These are phyloP conservation scores for Netelia inedita DNA, from an alignment of 2,888 invertebrate genomes.

Conservation along the genomic window DNA sequence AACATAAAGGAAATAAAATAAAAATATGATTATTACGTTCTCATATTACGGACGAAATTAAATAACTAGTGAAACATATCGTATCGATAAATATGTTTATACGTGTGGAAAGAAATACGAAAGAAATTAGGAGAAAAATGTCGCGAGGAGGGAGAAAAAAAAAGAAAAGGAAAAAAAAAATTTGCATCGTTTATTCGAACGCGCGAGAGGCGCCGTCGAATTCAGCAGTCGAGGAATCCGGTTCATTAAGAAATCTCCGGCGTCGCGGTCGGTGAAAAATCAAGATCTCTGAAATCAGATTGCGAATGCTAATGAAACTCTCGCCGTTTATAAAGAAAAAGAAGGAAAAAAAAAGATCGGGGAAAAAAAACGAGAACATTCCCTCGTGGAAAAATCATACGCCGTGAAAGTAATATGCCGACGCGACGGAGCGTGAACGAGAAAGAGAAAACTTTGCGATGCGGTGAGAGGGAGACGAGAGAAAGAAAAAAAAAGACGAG, in stretches of 20 bases:
- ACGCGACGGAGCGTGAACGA: background rate
- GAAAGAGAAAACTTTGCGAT: background rate
- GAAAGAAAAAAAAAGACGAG: constrained; percentile 3
- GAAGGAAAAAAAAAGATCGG: constrained; percentile 13
- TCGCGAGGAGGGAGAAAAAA: background rate
- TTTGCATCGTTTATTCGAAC: constrained; percentile 50
- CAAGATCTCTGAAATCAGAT: constrained; percentile 55
- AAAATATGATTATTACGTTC: background rate
- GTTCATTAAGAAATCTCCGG: constrained; percentile 59
- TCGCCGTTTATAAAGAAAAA: background rate
- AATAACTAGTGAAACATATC: background rate
- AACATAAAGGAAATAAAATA: constrained; percentile 49
- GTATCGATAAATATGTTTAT: background rate
- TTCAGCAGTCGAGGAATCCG: constrained; percentile 9
- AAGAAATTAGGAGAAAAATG: constrained; percentile 2
- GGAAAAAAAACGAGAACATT: constrained; percentile 23
- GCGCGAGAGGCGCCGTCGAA: background rate
- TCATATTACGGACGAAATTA: too few relatives aligned
- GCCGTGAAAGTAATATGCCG: constrained; percentile 13
- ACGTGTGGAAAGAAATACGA: background rate
- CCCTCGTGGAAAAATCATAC: background rate
- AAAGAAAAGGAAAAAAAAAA: constrained; percentile 18
- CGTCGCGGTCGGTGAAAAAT: constrained; percentile 31
- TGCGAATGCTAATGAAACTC: constrained; percentile 59
- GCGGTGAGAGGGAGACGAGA: background rate